phyloP scores from a whole-genome alignment of 2,113 vertebrate species.

The Leucopternis melanops region DNA sequence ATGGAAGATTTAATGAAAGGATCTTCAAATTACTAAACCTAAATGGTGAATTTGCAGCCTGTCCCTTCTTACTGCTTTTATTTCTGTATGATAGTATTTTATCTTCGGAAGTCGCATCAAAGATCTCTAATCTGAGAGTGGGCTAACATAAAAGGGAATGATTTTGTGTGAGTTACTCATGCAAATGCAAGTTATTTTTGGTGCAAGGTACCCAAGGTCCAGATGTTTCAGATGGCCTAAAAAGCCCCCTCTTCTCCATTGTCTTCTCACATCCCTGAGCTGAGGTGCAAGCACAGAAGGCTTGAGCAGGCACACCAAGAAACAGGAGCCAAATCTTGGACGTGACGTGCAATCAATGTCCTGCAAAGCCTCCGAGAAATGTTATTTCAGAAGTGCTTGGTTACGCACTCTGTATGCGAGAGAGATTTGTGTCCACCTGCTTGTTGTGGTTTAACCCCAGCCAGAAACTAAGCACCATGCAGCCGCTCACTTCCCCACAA shows the following conservation, averaged over 20 bases:
- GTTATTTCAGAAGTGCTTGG: not conserved
- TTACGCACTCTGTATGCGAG: not conserved
- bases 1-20: too few relatives aligned
- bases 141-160: too few relatives aligned
- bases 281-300: not conserved
- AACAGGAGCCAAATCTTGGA: not conserved
- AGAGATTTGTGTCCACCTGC: not conserved
- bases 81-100: too few relatives aligned
- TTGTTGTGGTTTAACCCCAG: too few relatives aligned
- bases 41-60: too few relatives aligned
- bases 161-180: not conserved
- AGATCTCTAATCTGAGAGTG: too few relatives aligned
- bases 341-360: fast-evolving
- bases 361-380: not conserved
- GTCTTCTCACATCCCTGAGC: not conserved
- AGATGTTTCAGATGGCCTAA: not conserved
- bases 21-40: too few relatives aligned
- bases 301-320: fast-evolving
- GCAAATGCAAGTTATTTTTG: not conserved
- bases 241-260: not conserved
- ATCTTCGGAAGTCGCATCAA: too few relatives aligned
- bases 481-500: too few relatives aligned
- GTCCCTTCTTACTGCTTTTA: too few relatives aligned
- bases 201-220: too few relatives aligned
- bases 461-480: too few relatives aligned